Evolutionary conservation across 2,113 vertebrate genomes (phyloP).

Genomic region (Misgurnus mizolepis): DNA sequence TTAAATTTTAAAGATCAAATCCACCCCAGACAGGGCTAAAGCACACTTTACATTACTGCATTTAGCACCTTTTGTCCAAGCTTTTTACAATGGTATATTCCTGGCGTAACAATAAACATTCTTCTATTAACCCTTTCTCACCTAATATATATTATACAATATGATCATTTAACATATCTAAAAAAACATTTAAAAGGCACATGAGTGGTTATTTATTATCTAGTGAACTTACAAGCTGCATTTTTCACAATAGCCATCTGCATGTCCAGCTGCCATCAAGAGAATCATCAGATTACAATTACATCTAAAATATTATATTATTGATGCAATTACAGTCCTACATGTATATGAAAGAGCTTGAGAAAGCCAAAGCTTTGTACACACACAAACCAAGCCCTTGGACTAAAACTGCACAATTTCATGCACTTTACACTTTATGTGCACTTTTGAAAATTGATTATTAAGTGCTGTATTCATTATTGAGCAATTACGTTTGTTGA

Average conservation of each 20-base stretch:
- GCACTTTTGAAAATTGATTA: conserved; percentile 71
- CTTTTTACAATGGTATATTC: too few relatives aligned
- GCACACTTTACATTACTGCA: neutral
- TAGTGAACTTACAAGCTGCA: conserved; percentile 19
- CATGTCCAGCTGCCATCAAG: neutral
- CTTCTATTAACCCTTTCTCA: neutral
- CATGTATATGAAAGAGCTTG: neutral
- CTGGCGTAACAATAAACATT: neutral
- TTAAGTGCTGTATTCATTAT: conserved; percentile 59
- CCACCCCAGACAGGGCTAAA: neutral
- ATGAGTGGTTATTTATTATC: conserved; percentile 19
- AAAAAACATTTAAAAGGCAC: conserved; percentile 2
- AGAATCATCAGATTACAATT: neutral
- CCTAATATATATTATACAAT: neutral
- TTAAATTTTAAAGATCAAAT: neutral
- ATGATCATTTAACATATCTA: neutral
- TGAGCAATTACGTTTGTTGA: conserved; percentile 45
- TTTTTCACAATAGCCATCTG: conserved; percentile 6
- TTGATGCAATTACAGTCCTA: conserved; percentile 7
- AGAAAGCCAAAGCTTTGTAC: neutral
- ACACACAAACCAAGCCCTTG: conserved; percentile 8
- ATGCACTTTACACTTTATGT: conserved; percentile 61
- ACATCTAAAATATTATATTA: neutral
- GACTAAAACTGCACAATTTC: conserved; percentile 47
- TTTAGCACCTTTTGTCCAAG: too few relatives aligned